Evolutionary conservation across 2,113 vertebrate species (phyloP).

Genomic region (Triplophysa tibetana): DNA sequence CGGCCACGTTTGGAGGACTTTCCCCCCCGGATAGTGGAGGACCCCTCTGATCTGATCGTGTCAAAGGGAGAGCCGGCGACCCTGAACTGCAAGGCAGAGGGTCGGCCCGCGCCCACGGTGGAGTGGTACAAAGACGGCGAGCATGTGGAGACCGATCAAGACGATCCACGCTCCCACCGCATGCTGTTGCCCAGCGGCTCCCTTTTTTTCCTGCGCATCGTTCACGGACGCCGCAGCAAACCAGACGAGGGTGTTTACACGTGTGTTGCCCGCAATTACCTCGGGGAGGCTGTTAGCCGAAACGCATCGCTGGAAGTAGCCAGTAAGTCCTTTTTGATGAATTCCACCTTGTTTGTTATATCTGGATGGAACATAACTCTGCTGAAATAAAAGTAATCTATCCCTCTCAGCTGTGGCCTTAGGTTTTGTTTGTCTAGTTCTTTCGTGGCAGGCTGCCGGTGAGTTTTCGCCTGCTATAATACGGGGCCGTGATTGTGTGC

Average conservation of each 20-base stretch:
- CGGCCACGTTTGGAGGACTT: slow-evolving; percentile 79
- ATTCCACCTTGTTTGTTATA: slow-evolving; percentile 15
- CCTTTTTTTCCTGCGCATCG: slow-evolving; percentile 95
- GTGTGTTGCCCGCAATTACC: slow-evolving; percentile 93
- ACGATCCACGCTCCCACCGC: slow-evolving; percentile 93
- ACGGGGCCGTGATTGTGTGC: slow-evolving; percentile 12
- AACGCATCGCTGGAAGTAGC: slow-evolving; percentile 96
- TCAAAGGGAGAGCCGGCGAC: slow-evolving; percentile 78
- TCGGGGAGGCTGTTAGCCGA: slow-evolving; percentile 90
- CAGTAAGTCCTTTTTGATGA: slow-evolving; percentile 76
- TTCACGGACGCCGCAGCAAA: slow-evolving; percentile 94
- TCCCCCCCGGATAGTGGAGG: slow-evolving; percentile 78
- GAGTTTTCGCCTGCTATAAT: slow-evolving; percentile 16
- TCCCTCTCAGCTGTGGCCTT: slow-evolving; percentile 25
- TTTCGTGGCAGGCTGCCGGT: slow-evolving; percentile 21
- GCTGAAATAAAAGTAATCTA: slow-evolving; percentile 30
- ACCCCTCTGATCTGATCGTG: slow-evolving; percentile 75
- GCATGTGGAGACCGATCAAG: slow-evolving; percentile 91
- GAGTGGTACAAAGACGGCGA: slow-evolving; percentile 97
- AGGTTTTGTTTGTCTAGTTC: slow-evolving; percentile 35
- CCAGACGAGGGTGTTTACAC: slow-evolving; percentile 91
- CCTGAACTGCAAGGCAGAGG: slow-evolving; percentile 77
- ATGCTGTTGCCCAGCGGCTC: slow-evolving; percentile 97
- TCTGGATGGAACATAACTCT: slow-evolving; percentile 6
- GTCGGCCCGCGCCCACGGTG: slow-evolving; percentile 66